A percentile compares a stretch with the other conserved stretches of the same genome.
Evolutionary conservation across 2,888 invertebrate species (phyloP).

Genomic region (Punctoribates punctum): DNA sequence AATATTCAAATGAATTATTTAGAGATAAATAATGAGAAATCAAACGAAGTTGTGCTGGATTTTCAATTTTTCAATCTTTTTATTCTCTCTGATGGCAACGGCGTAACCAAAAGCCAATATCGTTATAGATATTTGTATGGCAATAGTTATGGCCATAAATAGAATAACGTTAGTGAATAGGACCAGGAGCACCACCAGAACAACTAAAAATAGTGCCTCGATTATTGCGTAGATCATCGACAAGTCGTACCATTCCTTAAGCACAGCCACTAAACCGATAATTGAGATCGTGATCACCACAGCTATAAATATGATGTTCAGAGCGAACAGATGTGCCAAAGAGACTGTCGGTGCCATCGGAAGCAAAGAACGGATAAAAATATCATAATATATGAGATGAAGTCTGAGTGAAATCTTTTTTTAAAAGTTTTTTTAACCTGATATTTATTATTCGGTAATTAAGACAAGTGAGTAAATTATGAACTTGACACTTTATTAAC

Average conservation of each 20-base stretch:
- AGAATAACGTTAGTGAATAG: background rate
- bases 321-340: constrained; percentile 14
- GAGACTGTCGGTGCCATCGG: constrained; percentile 9
- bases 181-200: background rate
- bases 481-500: background rate
- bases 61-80: constrained; percentile 14
- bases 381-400: background rate
- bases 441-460: background rate
- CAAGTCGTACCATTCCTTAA: constrained; percentile 18
- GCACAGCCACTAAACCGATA: constrained; percentile 20
- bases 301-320: constrained; percentile 18
- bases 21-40: background rate
- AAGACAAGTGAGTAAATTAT: background rate
- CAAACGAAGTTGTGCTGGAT: constrained; percentile 19
- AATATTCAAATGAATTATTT: too few relatives aligned
- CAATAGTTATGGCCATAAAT: background rate
- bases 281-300: constrained; percentile 7
- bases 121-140: constrained; percentile 21
- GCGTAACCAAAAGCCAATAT: constrained; percentile 26
- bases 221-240: constrained; percentile 19
- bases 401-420: background rate
- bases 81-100: constrained; percentile 5
- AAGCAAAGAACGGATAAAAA: background rate
- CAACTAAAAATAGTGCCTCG: constrained; percentile 10
- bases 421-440: background rate